These are phyloP conservation scores for Apamea monoglypha DNA, from an alignment of 2,888 invertebrate genomes.

Conservation along the genomic window DNA sequence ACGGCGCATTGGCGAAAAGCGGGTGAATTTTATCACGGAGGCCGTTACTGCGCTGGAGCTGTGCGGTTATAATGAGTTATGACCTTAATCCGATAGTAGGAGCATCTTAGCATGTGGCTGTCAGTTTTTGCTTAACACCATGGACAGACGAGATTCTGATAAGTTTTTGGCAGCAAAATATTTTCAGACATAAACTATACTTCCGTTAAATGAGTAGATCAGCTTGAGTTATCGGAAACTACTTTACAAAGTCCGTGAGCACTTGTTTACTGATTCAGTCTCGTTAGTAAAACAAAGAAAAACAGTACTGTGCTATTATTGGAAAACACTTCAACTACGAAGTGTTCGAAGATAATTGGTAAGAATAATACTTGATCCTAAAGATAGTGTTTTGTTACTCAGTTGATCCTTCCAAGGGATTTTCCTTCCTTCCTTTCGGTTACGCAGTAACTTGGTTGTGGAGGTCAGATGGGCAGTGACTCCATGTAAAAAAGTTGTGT, in stretches of 20 bases:
- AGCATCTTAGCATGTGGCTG: background rate
- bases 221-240: constrained; percentile 21
- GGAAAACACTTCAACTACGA: constrained; percentile 43
- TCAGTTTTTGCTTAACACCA: background rate
- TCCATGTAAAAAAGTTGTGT: background rate
- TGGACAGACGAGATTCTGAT: background rate
- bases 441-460: background rate
- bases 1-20: too few relatives aligned
- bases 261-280: constrained; percentile 21
- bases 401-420: background rate
- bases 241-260: constrained; percentile 12
- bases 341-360: constrained; percentile 28
- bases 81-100: background rate
- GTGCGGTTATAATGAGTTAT: background rate
- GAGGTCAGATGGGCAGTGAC: background rate
- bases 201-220: constrained; percentile 8
- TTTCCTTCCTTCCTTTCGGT: too few relatives aligned
- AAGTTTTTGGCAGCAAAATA: background rate
- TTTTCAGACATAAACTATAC: background rate
- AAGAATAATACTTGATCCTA: constrained; percentile 1
- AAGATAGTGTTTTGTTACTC: background rate
- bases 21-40: too few relatives aligned
- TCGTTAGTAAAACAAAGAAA: constrained; percentile 32
- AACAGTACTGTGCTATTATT: constrained; percentile 30
- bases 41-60: background rate